A percentile compares a stretch with the other conserved stretches of the same genome.
phyloP scores from a whole-genome alignment of 2,113 vertebrate species.

The Typhlomys cinereus region DNA sequence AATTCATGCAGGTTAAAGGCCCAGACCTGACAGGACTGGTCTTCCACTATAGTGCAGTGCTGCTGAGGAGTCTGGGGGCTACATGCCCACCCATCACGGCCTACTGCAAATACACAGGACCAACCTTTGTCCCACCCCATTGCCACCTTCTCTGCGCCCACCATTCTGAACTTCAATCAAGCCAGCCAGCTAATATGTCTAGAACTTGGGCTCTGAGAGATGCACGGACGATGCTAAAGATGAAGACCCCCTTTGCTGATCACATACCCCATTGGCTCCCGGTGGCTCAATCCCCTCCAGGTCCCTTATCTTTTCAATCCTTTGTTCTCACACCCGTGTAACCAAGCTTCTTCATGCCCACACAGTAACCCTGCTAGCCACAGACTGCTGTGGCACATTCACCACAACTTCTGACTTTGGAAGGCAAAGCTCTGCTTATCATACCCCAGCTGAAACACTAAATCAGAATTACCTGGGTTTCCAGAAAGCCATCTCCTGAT shows the following conservation, averaged over 20 bases:
- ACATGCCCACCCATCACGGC: background rate
- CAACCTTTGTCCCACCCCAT: background rate
- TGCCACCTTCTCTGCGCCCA: background rate
- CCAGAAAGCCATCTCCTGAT: background rate
- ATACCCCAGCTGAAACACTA: background rate
- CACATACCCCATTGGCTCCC: background rate
- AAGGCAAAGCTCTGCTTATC: background rate
- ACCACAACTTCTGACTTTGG: background rate
- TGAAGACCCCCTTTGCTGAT: background rate
- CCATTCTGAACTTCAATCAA: background rate
- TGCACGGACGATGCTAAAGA: background rate
- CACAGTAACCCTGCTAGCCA: background rate
- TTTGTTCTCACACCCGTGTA: background rate
- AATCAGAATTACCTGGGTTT: background rate
- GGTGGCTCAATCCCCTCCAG: background rate
- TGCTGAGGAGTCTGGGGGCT: background rate
- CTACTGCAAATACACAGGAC: background rate
- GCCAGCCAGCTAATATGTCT: background rate
- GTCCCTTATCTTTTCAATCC: background rate
- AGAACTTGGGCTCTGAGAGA: background rate
- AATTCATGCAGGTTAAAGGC: background rate
- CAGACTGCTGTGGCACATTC: too few species aligned
- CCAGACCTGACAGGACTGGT: too few species aligned
- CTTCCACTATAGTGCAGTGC: background rate
- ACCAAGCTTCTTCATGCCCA: background rate